Evolutionary conservation across 2,113 vertebrate genomes (phyloP).

Genomic region (Mobula birostris): DNA sequence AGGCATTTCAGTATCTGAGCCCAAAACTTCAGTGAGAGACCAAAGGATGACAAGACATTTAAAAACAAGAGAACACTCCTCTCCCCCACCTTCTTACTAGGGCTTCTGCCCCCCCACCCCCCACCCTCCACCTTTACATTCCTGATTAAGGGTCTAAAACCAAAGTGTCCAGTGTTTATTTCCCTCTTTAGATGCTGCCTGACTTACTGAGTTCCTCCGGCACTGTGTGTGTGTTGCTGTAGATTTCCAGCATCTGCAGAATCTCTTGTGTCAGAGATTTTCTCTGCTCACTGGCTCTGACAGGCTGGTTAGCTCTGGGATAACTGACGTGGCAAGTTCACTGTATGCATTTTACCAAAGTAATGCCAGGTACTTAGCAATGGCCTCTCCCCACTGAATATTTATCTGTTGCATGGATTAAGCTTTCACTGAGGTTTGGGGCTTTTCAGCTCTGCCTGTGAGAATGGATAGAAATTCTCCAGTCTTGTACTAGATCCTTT

Average conservation of each 20-base stretch:
- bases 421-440: background rate
- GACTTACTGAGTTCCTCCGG: too few species aligned
- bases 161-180: too few species aligned
- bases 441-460: background rate
- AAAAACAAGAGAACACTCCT: background rate
- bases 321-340: background rate
- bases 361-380: background rate
- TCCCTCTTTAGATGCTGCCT: too few species aligned
- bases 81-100: too few species aligned
- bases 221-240: too few species aligned
- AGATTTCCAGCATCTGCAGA: too few species aligned
- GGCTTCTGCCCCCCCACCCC: too few species aligned
- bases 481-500: background rate
- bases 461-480: background rate
- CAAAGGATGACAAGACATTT: background rate
- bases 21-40: too few species aligned
- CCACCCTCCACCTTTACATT: too few species aligned
- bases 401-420: background rate
- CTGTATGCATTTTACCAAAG: background rate
- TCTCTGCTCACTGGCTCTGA: background rate
- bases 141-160: too few species aligned
- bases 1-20: too few species aligned
- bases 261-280: background rate
- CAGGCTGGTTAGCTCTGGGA: background rate
- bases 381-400: background rate